Evolutionary conservation across 2,797 vertebrate species (phyloP).

Genomic region (Pyrocephalus nanus): DNA sequence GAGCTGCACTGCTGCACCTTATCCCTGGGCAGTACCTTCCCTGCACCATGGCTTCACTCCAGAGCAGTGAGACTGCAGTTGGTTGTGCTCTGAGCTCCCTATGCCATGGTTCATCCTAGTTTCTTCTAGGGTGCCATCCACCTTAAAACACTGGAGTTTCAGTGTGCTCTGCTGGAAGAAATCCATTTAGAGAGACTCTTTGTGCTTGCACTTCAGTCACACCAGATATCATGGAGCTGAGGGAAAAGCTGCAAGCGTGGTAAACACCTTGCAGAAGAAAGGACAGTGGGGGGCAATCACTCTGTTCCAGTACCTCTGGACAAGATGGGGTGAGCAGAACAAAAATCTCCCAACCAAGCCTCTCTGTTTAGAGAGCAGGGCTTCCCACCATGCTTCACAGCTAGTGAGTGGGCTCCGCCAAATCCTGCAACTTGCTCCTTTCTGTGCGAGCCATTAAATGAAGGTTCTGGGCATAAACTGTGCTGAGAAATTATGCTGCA

Average conservation of each 20-base stretch:
- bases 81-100: background rate
- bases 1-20: background rate
- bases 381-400: background rate
- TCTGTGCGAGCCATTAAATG: background rate
- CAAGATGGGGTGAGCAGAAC: background rate
- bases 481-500: slow-evolving; percentile 33
- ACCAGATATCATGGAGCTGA: background rate
- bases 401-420: background rate
- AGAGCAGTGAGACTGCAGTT: background rate
- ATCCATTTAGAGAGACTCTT: background rate
- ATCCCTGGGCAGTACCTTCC: background rate
- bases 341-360: background rate
- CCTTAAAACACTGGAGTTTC: background rate
- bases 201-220: background rate
- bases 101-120: background rate
- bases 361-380: background rate
- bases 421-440: background rate
- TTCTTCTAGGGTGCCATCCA: background rate
- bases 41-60: background rate
- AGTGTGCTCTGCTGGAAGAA: background rate
- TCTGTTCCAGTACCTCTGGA: background rate
- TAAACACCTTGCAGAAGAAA: background rate
- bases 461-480: background rate
- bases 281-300: background rate
- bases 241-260: background rate